Base-by-base conservation (phyloP, 2,888 invertebrate genomes). In the Apodemia duryi region DNA sequence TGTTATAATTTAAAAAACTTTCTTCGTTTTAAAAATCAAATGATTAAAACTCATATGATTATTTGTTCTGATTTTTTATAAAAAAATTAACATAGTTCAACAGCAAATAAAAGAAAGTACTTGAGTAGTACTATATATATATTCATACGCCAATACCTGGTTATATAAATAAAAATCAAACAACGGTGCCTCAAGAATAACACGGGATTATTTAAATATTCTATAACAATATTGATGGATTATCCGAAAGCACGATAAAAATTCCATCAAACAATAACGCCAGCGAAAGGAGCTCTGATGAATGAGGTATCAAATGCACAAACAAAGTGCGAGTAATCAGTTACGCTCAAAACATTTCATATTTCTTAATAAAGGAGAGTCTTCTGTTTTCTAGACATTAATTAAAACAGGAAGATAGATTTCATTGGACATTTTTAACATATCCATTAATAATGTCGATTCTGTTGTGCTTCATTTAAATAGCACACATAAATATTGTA, bases 261-360 rank as follows among this genome's bases (percentile, higher is more conserved):
- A 67, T 66, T 10, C 28, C 29, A 70, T 67, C 61, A 71, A 68
- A 64, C 60, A 66, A 63, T 66, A 61, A 65, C 60, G 66, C 54
- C 54, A 62, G 21, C 13, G n/a, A 74, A 75, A 77, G 73, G 74
- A 70, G 74, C 70, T 65, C 75, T 86, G 84, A 86, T 86, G 81
- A 86, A 86, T 85, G 73, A 78, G 77, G 80, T 74, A 80, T 85
- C 85, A 82, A 81, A 80, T 86, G 84, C 80, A 78, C 84, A 82
- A 83, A 85, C 81, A 80, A 81, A 86, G 78, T 81, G 84, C 80
- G 79, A 73, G 75, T 82, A 82, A 83, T 86, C 81, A 80, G 75
- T 86, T 80, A 74, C 69, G 70, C 70, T 65, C 54, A 11, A 54
- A 54, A 54, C 11, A 54, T 54, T 28, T 29, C 54, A 28, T 28